Evolutionary conservation across 2,113 vertebrate genomes (phyloP).

Genomic region (Trinectes maculatus): DNA sequence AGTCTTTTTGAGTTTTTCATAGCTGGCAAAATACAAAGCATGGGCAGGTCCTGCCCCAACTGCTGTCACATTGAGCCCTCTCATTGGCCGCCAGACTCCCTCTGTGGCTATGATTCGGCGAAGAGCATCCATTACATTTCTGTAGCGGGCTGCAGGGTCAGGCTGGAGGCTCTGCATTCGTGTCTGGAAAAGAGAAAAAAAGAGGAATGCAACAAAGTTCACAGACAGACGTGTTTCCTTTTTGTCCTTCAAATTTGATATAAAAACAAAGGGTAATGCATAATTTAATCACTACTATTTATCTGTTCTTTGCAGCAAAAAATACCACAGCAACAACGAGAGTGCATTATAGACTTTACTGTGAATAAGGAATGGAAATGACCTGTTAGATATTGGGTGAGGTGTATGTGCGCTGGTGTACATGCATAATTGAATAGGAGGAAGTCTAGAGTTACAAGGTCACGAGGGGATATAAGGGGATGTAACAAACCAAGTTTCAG

Average conservation of each 20-base stretch:
- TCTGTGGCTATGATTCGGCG: constrained; percentile 91
- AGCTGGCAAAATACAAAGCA: constrained; percentile 98
- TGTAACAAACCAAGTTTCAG: neutral
- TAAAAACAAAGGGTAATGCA: neutral
- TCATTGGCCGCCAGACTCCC: constrained; percentile 93
- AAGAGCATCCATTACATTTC: constrained; percentile 95
- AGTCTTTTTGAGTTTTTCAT: constrained; percentile 99
- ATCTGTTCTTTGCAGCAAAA: neutral
- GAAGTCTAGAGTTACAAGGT: constrained; percentile 65
- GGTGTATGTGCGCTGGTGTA: constrained; percentile 29
- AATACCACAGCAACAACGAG: constrained; percentile 13
- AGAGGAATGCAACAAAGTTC: neutral
- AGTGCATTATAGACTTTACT: neutral
- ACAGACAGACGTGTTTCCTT: neutral
- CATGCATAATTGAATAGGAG: constrained; percentile 65
- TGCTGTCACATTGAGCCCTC: constrained; percentile 93
- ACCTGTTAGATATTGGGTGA: constrained; percentile 46
- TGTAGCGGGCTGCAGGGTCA: constrained; percentile 92
- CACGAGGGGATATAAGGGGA: constrained; percentile 57
- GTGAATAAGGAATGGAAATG: constrained; percentile 51
- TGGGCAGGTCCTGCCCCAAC: constrained; percentile 95
- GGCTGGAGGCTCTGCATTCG: constrained; percentile 98
- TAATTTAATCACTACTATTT: neutral
- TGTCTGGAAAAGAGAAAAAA: constrained; percentile 81
- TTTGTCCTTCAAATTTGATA: neutral